phyloP scores from a whole-genome alignment of 2,113 vertebrate species.

The Cyanistes caeruleus region DNA sequence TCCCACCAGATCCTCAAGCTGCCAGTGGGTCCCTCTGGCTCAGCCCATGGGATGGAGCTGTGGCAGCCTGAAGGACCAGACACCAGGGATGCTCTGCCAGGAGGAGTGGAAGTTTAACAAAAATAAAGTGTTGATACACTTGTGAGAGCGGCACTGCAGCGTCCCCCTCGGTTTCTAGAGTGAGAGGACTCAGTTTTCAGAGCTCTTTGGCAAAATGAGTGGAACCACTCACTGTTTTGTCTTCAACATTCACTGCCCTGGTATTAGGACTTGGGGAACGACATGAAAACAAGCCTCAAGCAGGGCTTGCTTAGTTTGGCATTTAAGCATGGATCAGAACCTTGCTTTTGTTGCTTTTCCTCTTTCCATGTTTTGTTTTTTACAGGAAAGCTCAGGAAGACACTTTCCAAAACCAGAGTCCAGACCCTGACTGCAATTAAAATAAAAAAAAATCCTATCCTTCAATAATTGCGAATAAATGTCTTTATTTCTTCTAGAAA shows the following conservation, averaged over 20 bases:
- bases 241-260: neutral
- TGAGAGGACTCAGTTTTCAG: neutral
- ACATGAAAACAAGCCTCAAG: neutral
- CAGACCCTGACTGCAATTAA: neutral
- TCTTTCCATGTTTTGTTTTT: neutral
- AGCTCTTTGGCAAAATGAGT: neutral
- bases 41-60: neutral
- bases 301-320: neutral
- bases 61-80: neutral
- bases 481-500: neutral
- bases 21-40: neutral
- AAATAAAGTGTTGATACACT: neutral
- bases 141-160: neutral
- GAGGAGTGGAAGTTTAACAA: neutral
- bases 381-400: neutral
- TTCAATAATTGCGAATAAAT: neutral
- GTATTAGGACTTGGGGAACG: neutral
- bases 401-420: neutral
- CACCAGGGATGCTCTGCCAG: neutral
- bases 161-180: rapidly evolving
- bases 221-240: neutral
- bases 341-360: neutral
- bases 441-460: neutral
- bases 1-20: neutral
- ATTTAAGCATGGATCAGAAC: neutral